These are phyloP conservation scores for Ecdyonurus torrentis DNA, from an alignment of 2,888 invertebrate species.

Conservation along the genomic window DNA sequence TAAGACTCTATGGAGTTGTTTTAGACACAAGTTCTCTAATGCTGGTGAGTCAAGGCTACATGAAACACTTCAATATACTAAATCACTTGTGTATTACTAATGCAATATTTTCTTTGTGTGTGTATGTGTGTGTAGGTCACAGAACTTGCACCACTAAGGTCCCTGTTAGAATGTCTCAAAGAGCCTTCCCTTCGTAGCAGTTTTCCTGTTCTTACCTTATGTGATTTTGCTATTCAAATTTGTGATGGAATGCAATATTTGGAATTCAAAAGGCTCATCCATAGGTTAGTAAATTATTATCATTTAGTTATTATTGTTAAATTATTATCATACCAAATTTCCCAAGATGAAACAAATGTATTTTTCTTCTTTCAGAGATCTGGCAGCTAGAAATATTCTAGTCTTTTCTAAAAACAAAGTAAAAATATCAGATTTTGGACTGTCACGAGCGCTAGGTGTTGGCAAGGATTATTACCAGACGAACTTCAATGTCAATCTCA, in stretches of 20 bases:
- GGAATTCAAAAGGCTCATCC: conserved; percentile 89
- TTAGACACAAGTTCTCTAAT: conserved; percentile 54
- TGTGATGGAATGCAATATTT: conserved; percentile 97
- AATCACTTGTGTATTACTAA: conserved; percentile 4
- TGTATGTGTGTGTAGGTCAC: conserved; percentile 47
- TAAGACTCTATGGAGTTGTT: conserved; percentile 93
- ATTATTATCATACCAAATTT: neutral
- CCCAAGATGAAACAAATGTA: neutral
- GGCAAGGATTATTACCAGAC: conserved; percentile 99
- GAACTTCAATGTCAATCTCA: conserved; percentile 92
- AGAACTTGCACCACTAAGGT: conserved; percentile 87
- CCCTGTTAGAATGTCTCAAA: conserved; percentile 86
- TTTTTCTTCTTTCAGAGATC: conserved; percentile 46
- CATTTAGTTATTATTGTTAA: conserved; percentile 2
- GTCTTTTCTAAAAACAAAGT: conserved; percentile 94
- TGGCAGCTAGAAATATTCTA: conserved; percentile 93
- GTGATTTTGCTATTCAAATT: conserved; percentile 90
- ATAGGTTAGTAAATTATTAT: conserved; percentile 37
- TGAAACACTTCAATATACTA: neutral
- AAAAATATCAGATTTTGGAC: conserved; percentile 95
- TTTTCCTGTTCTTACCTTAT: conserved; percentile 81
- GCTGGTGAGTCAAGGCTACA: conserved; percentile 22
- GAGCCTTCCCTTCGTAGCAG: conserved; percentile 80
- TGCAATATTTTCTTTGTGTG: neutral
- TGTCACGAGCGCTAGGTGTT: conserved; percentile 87